phyloP scores from a whole-genome alignment of 2,888 invertebrate species.

The Hyposoter dolosus region DNA sequence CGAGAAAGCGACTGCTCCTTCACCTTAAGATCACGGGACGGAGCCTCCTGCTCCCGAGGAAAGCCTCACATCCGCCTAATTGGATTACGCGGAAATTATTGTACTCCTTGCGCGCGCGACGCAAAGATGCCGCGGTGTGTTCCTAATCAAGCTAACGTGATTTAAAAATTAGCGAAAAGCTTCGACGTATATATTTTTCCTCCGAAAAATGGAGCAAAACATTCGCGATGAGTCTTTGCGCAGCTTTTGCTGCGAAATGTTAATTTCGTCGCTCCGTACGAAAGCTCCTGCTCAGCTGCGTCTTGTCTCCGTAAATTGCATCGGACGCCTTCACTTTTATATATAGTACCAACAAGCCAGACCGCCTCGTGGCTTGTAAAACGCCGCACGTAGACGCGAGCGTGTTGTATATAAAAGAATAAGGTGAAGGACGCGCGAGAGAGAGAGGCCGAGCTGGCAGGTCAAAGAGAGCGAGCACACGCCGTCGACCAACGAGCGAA shows the following conservation, averaged over 20 bases:
- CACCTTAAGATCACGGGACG: too few relatives aligned
- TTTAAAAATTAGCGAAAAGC: slow-evolving; percentile 10
- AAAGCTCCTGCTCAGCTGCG: slow-evolving; percentile 69
- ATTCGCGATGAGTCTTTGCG: neutral
- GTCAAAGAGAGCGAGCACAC: slow-evolving; percentile 37
- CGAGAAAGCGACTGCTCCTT: too few relatives aligned
- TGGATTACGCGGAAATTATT: slow-evolving; percentile 64
- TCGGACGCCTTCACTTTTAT: slow-evolving; percentile 63
- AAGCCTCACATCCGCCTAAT: slow-evolving; percentile 71
- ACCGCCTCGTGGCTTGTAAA: slow-evolving; percentile 55
- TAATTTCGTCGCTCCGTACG: too few relatives aligned
- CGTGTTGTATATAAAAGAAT: neutral
- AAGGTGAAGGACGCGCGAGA: slow-evolving; percentile 39
- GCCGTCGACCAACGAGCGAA: too few relatives aligned
- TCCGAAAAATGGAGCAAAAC: neutral
- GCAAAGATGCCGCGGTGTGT: slow-evolving; percentile 50
- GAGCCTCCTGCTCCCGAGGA: slow-evolving; percentile 16
- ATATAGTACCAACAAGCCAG: slow-evolving; percentile 52
- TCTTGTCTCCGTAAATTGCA: slow-evolving; percentile 70
- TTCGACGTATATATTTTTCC: too few relatives aligned
- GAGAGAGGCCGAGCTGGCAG: neutral
- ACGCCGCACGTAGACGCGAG: neutral
- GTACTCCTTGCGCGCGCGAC: slow-evolving; percentile 57
- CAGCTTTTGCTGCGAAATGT: too few relatives aligned
- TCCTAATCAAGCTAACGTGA: slow-evolving; percentile 13